phyloP scores from a whole-genome alignment of 2,888 invertebrate genomes.

The Cylindroiulus punctatus region DNA sequence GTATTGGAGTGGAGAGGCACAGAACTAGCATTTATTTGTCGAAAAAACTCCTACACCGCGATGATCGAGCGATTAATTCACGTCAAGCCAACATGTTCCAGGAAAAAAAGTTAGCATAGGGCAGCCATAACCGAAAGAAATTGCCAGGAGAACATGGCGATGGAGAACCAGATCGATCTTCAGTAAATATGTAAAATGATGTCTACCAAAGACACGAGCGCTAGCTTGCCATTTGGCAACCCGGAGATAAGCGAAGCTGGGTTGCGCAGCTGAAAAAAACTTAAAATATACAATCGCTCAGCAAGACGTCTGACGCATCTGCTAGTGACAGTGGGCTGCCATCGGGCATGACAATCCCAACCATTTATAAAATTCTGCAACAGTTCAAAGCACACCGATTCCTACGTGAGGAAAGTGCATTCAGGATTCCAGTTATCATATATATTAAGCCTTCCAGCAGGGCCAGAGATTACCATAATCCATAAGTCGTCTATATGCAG shows the following conservation, averaged over 20 bases:
- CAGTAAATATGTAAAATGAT: slow-evolving; percentile 38
- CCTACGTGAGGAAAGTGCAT: background rate
- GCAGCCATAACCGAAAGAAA: slow-evolving; percentile 29
- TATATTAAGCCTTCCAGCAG: slow-evolving; percentile 25
- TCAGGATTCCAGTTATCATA: slow-evolving; percentile 15
- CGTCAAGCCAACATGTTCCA: background rate
- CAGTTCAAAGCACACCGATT: background rate
- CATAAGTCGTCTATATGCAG: slow-evolving; percentile 4
- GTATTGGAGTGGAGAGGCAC: background rate
- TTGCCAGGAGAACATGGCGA: background rate
- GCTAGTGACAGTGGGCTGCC: slow-evolving; percentile 16
- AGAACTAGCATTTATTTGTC: background rate
- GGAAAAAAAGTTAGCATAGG: slow-evolving; percentile 7
- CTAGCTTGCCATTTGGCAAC: slow-evolving; percentile 30
- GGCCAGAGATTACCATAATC: slow-evolving; percentile 18
- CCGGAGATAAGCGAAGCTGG: background rate
- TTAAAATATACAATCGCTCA: slow-evolving; percentile 22
- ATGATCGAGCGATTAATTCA: background rate
- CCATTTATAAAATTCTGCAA: slow-evolving; percentile 29
- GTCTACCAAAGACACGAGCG: slow-evolving; percentile 5
- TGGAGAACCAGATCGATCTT: slow-evolving; percentile 4
- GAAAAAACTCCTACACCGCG: background rate
- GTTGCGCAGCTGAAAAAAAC: slow-evolving; percentile 13
- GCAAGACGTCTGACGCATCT: background rate
- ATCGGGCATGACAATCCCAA: background rate